Evolutionary conservation across 2,113 vertebrate species (phyloP).

Genomic region (Corydoras maculifer): DNA sequence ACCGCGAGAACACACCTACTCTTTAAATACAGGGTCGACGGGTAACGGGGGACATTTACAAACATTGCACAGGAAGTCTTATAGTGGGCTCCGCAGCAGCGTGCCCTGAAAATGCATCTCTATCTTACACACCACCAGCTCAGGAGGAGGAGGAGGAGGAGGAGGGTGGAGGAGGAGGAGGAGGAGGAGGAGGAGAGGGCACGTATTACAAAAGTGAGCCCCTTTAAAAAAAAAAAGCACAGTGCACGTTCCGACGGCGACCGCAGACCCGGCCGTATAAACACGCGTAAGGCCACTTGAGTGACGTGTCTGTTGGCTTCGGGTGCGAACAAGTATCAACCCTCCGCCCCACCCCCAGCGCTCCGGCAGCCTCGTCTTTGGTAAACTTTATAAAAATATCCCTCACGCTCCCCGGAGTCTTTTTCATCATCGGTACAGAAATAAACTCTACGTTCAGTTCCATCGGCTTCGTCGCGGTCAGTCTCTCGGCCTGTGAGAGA

Average conservation of each 20-base stretch:
- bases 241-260: neutral
- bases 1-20: slow-evolving; percentile 39
- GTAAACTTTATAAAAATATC: no score
- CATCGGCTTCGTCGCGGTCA: no score
- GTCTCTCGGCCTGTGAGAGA: no score
- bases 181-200: no score
- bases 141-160: slow-evolving; percentile 7
- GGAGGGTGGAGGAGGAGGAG: no score
- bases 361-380: no score
- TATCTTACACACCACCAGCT: slow-evolving; percentile 31
- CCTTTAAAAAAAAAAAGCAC: slow-evolving; percentile 10
- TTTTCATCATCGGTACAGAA: no score
- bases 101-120: slow-evolving; percentile 44
- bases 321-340: neutral
- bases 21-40: slow-evolving; percentile 68
- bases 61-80: slow-evolving; percentile 81
- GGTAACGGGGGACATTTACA: slow-evolving; percentile 55
- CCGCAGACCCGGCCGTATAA: neutral
- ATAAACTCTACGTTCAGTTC: no score
- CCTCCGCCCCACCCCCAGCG: neutral
- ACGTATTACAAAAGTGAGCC: no score
- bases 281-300: slow-evolving; percentile 40
- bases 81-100: slow-evolving; percentile 3
- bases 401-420: no score
- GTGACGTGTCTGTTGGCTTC: neutral